Base-by-base conservation (phyloP, 2,888 invertebrate genomes). In the Dicyrtomina minuta region DNA sequence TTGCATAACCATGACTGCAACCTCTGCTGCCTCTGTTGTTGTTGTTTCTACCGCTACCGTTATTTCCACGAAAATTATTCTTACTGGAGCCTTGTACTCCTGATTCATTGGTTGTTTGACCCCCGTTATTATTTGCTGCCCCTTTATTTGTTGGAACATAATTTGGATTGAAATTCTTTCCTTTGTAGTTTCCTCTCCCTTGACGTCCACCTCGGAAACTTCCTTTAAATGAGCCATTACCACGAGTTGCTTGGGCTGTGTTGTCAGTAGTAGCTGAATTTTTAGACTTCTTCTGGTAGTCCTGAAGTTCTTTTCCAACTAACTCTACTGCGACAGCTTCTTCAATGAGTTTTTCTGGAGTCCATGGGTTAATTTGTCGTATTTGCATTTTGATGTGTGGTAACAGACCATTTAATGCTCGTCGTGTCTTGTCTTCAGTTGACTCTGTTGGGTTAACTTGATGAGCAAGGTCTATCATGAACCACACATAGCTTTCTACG, bases 381-480 rank as follows among this genome's bases (percentile, higher is more conserved):
- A 59, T 39, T 26, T 8, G 5, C 59, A 26, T 22, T 3, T 33
- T 13, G n/a, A 59, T 8, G n/a, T 26, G n/a, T 17, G 67, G 67
- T 3, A 67, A 20, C 2, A 67, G 27, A 6, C 59, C 46, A 33
- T 59, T 59, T 59, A 49, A 59, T n/a, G 59, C 67, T 49, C 67
- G 44, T 20, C 20, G 12, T 1, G 55, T 43, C 0, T 27, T 44
- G 2, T n/a, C 22, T 46, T 67, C 49, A 10, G 59, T 59, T 33
- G 46, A 6, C 59, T 67, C 67, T 5, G 22, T 26, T 0, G 59
- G 49, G n/a, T 67, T 24, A 2, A 67, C 58, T 24, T 59, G 67
- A 17, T 46, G 20, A 4, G 59, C 67, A 17, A 67, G 33, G 1
- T 56, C 58, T 2, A 67, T 43, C 67, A 67, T 67, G 8, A 20